Evolutionary conservation across 2,113 vertebrate species (phyloP).

Genomic region (Dromaius novaehollandiae): DNA sequence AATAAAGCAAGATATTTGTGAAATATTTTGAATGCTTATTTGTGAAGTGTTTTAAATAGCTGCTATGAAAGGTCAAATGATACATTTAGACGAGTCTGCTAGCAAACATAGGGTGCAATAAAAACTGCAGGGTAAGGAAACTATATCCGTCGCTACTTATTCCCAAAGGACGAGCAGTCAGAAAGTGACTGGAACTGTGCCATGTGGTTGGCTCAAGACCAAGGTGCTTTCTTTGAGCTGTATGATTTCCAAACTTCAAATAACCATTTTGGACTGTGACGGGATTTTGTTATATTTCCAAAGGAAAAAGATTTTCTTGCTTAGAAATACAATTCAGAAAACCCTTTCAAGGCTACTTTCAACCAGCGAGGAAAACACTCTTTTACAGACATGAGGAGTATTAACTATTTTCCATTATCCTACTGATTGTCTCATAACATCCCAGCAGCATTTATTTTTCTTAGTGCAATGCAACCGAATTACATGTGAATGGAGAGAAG

Average conservation of each 20-base stretch:
- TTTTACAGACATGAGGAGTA: background rate
- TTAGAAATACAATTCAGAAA: background rate
- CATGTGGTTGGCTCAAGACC: background rate
- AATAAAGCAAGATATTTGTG: background rate
- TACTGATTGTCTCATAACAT: conserved; percentile 55
- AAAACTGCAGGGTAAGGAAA: background rate
- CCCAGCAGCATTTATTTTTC: conserved; percentile 48
- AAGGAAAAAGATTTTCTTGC: background rate
- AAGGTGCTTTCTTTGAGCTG: background rate
- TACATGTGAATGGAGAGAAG: conserved; percentile 49
- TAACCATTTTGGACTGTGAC: background rate
- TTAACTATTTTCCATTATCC: conserved; percentile 59
- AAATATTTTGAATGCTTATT: background rate
- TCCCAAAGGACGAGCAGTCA: background rate
- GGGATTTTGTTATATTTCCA: conserved; percentile 17
- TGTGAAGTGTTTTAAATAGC: background rate
- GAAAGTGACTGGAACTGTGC: background rate
- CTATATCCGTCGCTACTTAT: accelerated
- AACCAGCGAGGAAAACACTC: background rate
- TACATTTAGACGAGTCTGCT: background rate
- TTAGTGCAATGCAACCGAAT: conserved; percentile 39
- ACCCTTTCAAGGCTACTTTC: background rate
- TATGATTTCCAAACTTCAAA: background rate
- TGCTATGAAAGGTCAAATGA: background rate
- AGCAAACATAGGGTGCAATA: background rate